A percentile compares a stretch with the other conserved stretches of the same genome.
These are phyloP conservation scores for Prunella fulvescens DNA, from an alignment of 2,113 vertebrate genomes.

Conservation along the genomic window DNA sequence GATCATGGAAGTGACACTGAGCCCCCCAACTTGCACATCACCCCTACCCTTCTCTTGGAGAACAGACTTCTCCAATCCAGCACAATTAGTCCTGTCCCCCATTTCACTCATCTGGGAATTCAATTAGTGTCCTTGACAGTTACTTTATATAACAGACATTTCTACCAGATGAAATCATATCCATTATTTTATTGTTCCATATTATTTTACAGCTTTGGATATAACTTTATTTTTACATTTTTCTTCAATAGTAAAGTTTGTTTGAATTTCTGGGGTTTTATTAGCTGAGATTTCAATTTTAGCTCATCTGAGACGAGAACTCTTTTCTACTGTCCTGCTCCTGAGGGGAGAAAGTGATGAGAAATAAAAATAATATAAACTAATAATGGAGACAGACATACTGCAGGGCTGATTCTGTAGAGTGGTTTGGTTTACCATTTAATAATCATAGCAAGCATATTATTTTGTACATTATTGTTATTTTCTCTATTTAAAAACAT, in stretches of 20 bases:
- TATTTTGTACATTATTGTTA: not conserved
- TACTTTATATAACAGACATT: not conserved
- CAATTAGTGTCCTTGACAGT: not conserved
- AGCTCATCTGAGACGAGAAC: not conserved
- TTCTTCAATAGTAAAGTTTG: not conserved
- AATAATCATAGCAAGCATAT: not conserved
- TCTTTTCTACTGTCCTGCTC: not conserved
- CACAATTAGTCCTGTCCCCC: not conserved
- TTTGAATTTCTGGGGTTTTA: not conserved
- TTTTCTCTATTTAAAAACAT: not conserved
- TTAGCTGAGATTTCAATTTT: not conserved
- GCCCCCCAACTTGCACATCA: not conserved
- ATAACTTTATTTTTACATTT: not conserved
- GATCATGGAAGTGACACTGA: not conserved
- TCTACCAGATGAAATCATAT: not conserved
- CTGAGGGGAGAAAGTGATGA: not conserved
- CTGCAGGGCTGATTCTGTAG: not conserved
- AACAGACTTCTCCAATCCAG: not conserved
- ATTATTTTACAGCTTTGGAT: not conserved
- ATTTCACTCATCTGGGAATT: not conserved
- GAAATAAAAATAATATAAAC: not conserved
- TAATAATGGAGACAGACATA: not conserved
- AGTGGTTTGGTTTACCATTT: not conserved
- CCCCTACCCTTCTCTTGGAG: not conserved
- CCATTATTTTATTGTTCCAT: not conserved